Evolutionary conservation across 2,113 vertebrate species (phyloP).

Genomic region (Nyctibius bracteatus): DNA sequence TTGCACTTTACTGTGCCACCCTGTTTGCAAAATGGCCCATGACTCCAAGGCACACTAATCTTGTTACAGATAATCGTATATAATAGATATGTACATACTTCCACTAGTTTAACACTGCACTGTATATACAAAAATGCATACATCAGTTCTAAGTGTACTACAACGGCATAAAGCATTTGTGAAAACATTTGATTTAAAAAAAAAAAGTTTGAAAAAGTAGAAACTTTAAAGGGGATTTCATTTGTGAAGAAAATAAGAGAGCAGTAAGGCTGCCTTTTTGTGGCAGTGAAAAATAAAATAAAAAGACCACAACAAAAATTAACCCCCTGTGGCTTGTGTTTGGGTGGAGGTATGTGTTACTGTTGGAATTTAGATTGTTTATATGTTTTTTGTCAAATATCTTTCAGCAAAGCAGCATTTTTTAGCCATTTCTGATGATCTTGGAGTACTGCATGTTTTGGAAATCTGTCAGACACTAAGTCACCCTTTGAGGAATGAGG

Average conservation of each 20-base stretch:
- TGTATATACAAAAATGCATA: background rate
- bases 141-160: background rate
- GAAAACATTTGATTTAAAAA: background rate
- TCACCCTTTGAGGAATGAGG: constrained; percentile 78
- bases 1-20: background rate
- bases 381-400: background rate
- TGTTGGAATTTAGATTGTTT: background rate
- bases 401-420: constrained; percentile 84
- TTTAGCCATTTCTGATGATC: constrained; percentile 83
- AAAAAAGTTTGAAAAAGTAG: background rate
- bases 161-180: background rate
- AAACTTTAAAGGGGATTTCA: background rate
- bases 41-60: background rate
- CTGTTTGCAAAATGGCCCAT: background rate
- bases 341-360: background rate
- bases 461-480: constrained; percentile 81
- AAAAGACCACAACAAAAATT: background rate
- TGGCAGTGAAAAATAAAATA: background rate
- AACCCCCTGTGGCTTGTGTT: background rate
- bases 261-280: background rate
- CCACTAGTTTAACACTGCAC: background rate
- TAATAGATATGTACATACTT: background rate
- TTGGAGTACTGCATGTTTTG: constrained; percentile 83
- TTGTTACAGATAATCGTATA: background rate
- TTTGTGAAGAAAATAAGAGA: background rate